Evolutionary conservation across 2,888 invertebrate species (phyloP).

Genomic region (Pollenia amentaria): DNA sequence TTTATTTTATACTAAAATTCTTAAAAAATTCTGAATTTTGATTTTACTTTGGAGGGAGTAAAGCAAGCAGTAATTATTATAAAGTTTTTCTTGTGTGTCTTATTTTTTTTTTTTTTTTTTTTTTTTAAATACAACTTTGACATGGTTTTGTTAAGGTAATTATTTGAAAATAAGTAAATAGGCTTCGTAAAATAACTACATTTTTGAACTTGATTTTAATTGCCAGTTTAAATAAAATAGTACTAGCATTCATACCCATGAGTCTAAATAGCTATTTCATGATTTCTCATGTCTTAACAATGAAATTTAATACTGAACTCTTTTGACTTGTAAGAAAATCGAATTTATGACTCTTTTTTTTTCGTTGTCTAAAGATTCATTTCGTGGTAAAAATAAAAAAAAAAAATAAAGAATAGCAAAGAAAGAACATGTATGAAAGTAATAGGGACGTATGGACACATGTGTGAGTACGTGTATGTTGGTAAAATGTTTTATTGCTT

Average conservation of each 20-base stretch:
- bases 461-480: neutral
- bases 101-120: too few relatives aligned
- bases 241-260: neutral
- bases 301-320: constrained; percentile 64
- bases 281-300: constrained; percentile 52
- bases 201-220: constrained; percentile 53
- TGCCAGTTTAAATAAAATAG: constrained; percentile 42
- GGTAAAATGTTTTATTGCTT: constrained; percentile 58
- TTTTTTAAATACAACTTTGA: neutral
- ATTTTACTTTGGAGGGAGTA: too few relatives aligned
- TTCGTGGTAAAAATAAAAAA: constrained; percentile 35
- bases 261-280: constrained; percentile 46
- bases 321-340: constrained; percentile 59
- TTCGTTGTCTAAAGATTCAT: constrained; percentile 35
- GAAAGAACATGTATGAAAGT: constrained; percentile 16
- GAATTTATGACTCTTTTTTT: constrained; percentile 64
- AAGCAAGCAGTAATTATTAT: too few relatives aligned
- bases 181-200: constrained; percentile 12
- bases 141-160: constrained; percentile 56
- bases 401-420: constrained; percentile 43
- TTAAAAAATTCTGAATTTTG: too few relatives aligned
- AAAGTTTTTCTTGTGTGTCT: too few relatives aligned
- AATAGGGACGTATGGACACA: neutral
- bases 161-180: constrained; percentile 36
- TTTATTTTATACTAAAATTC: too few relatives aligned